Evolutionary conservation across 2,113 vertebrate species (phyloP), one percentile per base, ranked within the genome.

Genomic region (Planiliza haematocheilus): DNA sequence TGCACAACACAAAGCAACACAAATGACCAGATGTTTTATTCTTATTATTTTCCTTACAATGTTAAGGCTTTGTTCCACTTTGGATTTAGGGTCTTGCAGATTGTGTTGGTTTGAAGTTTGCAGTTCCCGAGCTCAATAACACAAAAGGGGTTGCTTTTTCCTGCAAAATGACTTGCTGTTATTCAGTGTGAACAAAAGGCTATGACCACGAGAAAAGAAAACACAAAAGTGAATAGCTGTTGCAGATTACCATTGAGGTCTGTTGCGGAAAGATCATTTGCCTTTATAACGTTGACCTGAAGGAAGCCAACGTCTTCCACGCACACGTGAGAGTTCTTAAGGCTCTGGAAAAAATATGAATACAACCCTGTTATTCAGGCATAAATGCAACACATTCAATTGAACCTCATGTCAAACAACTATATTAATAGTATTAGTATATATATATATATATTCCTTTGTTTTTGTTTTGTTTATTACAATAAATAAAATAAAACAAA

Each of bases 51-150:
- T 14, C 65, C 95, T 96, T 90, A 99, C 98, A 99, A 95, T 0
- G 97, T 97, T 72, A 99, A 94, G 50, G 95, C 95, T 93, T 95
- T 96, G 91, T 95, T 96, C 98, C 98, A 99, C 80, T 98, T 97
- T 0, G 98, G 98, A 76, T 97, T 98, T 69, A 97, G 89, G 48
- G 92, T 97, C 90, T 97, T 99, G 91, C 95, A 95, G 78, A 97
- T 66, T 0, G 97, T 97, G 51, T 96, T 96, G 6, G 97, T 98
- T 88, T 97, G 97, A 65, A 99, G 95, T 46, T 94, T 93, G 91
- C 96, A 93, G 0, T 98, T 99, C 7, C 96, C 95, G 17, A 99
- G 89, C 86, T 98, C 97, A 65, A 98, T 42, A 7, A 97, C 87
- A 84, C 97, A 99, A 51, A 96, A 96, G 10, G 97, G 94, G 83